Evolutionary conservation across 2,888 invertebrate species (phyloP).

Genomic region (Pseudanteris insignis): DNA sequence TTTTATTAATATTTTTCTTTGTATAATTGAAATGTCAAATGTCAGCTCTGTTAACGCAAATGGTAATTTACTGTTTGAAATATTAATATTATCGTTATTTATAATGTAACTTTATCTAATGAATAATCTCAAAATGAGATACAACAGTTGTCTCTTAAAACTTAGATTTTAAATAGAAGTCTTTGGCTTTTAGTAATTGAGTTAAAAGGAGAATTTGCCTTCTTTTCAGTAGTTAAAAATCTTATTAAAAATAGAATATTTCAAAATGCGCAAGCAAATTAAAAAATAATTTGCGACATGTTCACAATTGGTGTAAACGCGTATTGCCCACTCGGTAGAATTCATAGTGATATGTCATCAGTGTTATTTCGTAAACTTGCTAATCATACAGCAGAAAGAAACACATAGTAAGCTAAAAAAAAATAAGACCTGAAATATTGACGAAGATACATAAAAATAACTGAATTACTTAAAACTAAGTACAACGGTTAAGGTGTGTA

Average conservation of each 20-base stretch:
- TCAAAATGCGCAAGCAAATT: conserved; percentile 5
- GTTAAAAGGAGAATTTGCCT: neutral
- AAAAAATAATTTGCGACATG: conserved; percentile 8
- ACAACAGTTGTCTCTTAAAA: no score
- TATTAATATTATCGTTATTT: no score
- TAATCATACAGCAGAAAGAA: conserved; percentile 4
- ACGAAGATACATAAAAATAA: no score
- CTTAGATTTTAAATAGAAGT: no score
- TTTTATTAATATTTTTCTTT: no score
- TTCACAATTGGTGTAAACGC: neutral
- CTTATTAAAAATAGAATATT: conserved; percentile 11
- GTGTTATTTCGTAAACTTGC: conserved; percentile 5
- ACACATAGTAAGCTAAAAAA: neutral
- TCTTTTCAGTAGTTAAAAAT: neutral
- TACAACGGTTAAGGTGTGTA: no score
- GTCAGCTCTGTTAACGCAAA: no score
- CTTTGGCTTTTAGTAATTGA: neutral
- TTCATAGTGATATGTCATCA: conserved; percentile 25
- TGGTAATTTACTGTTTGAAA: no score
- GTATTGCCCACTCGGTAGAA: conserved; percentile 18
- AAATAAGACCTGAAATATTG: neutral
- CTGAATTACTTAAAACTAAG: no score
- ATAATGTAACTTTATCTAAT: no score
- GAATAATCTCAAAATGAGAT: no score
- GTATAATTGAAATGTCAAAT: no score